A percentile compares a stretch with the other conserved stretches of the same genome.
These are phyloP conservation scores for Potorous gilbertii DNA, from an alignment of 2,797 vertebrate genomes.

Conservation along the genomic window DNA sequence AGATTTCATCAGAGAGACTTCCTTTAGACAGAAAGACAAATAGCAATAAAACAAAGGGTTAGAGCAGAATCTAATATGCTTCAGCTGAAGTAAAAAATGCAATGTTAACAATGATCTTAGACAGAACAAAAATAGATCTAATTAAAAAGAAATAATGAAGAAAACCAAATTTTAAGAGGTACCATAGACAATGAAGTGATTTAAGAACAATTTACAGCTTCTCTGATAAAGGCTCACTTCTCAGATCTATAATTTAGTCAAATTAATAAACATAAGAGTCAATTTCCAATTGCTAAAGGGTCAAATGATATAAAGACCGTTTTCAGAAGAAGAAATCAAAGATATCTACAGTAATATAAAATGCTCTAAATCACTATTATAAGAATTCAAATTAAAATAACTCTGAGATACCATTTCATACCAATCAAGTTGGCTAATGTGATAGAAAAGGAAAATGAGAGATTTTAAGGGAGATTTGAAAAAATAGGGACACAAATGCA, in stretches of 20 bases:
- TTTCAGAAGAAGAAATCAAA: neutral
- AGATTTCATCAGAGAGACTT: too few relatives aligned
- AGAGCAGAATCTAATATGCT: neutral
- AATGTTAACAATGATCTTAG: too few relatives aligned
- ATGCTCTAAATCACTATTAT: too few relatives aligned
- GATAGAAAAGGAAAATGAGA: neutral
- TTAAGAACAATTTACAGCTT: neutral
- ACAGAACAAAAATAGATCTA: too few relatives aligned
- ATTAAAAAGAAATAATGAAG: too few relatives aligned
- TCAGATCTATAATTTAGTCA: too few relatives aligned
- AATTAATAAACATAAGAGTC: neutral
- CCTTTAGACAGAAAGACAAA: neutral
- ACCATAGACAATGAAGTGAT: neutral
- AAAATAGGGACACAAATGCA: neutral
- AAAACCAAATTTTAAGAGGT: too few relatives aligned
- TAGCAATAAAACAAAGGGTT: neutral
- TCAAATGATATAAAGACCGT: neutral
- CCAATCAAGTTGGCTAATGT: neutral
- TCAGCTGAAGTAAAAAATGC: neutral
- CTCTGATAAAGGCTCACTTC: too few relatives aligned
- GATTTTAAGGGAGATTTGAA: neutral
- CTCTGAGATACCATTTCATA: neutral
- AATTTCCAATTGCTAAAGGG: neutral
- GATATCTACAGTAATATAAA: neutral
- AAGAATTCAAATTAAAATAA: neutral